These are phyloP conservation scores for Aegithalos caudatus DNA, from an alignment of 2,113 vertebrate species.

Conservation along the genomic window DNA sequence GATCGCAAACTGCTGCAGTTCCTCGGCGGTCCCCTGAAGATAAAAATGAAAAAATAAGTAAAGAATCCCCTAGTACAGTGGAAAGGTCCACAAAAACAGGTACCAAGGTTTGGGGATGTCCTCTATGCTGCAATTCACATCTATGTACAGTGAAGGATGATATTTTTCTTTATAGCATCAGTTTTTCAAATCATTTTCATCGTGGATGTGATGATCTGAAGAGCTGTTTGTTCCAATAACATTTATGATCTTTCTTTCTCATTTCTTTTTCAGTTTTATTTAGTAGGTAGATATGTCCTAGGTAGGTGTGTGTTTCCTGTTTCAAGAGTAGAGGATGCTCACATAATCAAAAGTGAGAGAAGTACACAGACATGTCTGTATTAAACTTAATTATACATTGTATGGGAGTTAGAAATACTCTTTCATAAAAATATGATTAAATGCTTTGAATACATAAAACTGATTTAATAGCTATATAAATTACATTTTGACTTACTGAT, in stretches of 20 bases:
- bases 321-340: background rate
- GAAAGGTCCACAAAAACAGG: constrained; percentile 75
- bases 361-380: background rate
- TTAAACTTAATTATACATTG: background rate
- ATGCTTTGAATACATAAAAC: background rate
- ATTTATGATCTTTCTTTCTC: background rate
- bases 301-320: background rate
- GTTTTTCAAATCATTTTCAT: background rate
- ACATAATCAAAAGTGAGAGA: background rate
- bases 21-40: constrained; percentile 74
- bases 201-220: background rate
- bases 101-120: background rate
- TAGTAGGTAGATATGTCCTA: background rate
- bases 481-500: background rate
- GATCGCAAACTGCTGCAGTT: constrained; percentile 55
- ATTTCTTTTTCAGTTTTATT: background rate
- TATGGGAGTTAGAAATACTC: background rate
- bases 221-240: background rate
- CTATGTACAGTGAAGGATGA: background rate
- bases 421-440: background rate
- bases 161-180: background rate
- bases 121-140: background rate
- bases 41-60: constrained; percentile 74
- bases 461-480: background rate
- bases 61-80: constrained; percentile 59